These are phyloP conservation scores for Oreochromis mossambicus DNA, from an alignment of 2,797 vertebrate genomes.

Conservation along the genomic window DNA sequence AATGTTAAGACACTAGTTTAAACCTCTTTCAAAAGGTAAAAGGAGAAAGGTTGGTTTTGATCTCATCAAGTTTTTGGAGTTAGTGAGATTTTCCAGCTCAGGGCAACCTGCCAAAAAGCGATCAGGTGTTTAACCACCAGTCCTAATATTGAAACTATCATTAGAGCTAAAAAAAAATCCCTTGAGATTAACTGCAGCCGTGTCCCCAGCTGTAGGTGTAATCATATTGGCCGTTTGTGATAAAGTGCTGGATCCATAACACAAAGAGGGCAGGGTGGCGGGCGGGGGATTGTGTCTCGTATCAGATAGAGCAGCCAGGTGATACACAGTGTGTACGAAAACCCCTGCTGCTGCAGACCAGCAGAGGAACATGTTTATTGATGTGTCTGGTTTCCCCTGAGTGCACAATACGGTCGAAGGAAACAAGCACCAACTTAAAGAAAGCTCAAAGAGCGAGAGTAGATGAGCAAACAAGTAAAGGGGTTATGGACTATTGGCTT, in stretches of 20 bases:
- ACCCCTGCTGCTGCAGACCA: slow-evolving; percentile 37
- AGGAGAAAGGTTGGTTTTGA: neutral
- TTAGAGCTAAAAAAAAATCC: neutral
- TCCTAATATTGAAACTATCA: slow-evolving; percentile 22
- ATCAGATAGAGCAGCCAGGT: slow-evolving; percentile 32
- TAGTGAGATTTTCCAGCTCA: neutral
- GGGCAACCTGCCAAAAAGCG: slow-evolving; percentile 7
- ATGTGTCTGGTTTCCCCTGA: slow-evolving; percentile 42
- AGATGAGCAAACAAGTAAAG: slow-evolving; percentile 46
- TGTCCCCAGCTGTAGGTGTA: slow-evolving; percentile 23
- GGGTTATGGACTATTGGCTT: slow-evolving; percentile 5
- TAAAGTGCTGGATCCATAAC: slow-evolving; percentile 22
- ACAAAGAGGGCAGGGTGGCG: neutral
- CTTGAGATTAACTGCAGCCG: slow-evolving; percentile 40
- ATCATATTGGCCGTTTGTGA: slow-evolving; percentile 32
- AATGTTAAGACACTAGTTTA: neutral
- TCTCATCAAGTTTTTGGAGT: neutral
- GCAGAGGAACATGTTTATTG: slow-evolving; percentile 44
- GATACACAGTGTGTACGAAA: slow-evolving; percentile 30
- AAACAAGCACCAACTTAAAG: slow-evolving; percentile 29
- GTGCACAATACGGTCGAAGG: slow-evolving; percentile 18
- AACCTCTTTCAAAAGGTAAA: neutral
- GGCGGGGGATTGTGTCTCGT: neutral
- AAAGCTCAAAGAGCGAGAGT: slow-evolving; percentile 3
- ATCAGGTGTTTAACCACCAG: slow-evolving; percentile 40